A percentile compares a stretch with the other conserved stretches of the same genome.
phyloP scores from a whole-genome alignment of 2,797 vertebrate genomes.

The Rachycentron canadum region DNA sequence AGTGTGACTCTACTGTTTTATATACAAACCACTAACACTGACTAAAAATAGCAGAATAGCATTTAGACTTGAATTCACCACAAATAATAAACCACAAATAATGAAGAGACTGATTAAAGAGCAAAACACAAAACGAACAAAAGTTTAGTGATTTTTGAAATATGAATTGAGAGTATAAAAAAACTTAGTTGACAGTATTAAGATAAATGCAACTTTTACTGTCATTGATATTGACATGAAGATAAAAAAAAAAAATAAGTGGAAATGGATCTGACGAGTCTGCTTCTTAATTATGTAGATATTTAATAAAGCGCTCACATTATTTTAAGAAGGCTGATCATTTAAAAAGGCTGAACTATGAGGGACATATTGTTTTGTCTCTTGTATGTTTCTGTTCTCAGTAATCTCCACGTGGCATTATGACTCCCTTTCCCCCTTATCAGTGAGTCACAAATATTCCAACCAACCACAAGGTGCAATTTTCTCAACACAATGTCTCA shows the following conservation, averaged over 20 bases:
- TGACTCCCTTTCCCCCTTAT: slow-evolving; percentile 19
- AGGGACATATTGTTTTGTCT: neutral
- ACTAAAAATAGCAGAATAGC: neutral
- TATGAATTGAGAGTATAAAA: neutral
- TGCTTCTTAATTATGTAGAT: neutral
- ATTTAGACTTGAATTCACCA: neutral
- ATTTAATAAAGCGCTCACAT: neutral
- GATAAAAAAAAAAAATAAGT: no score
- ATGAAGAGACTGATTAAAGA: neutral
- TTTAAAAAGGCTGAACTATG: neutral
- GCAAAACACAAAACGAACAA: neutral
- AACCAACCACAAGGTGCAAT: neutral
- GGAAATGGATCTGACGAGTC: neutral
- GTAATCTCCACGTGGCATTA: neutral
- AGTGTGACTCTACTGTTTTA: neutral
- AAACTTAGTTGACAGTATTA: no score
- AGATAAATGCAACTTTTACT: no score
- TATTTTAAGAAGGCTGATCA: neutral
- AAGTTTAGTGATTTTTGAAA: neutral
- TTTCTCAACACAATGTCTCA: neutral
- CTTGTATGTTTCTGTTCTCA: neutral
- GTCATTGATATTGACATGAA: no score
- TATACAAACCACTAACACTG: neutral
- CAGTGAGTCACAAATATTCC: slow-evolving; percentile 29
- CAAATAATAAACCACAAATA: no score